Evolutionary conservation across 2,113 vertebrate genomes (phyloP).

Genomic region (Pituophis catenifer): DNA sequence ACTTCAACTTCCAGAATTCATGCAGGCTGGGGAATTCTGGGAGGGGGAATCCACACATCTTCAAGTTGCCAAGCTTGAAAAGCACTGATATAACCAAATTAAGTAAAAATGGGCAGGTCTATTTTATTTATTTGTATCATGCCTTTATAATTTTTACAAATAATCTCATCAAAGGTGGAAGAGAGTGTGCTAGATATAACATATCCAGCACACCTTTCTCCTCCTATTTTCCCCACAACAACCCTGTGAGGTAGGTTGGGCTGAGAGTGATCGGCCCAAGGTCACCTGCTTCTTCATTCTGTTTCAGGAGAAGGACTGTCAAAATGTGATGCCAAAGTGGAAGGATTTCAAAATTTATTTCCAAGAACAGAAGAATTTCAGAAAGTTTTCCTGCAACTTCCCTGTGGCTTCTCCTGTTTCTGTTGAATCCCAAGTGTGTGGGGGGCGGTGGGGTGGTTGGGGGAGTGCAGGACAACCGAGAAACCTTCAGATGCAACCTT

Average conservation of each 20-base stretch:
- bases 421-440: neutral
- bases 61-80: neutral
- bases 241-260: neutral
- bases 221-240: neutral
- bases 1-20: neutral
- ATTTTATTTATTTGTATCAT: neutral
- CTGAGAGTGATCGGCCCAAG: neutral
- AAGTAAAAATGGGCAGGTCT: neutral
- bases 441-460: no score
- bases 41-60: neutral
- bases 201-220: neutral
- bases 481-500: neutral
- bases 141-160: neutral
- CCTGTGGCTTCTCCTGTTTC: neutral
- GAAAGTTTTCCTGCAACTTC: neutral
- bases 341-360: neutral
- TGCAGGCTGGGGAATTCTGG: neutral
- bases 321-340: neutral
- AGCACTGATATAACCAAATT: neutral
- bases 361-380: neutral
- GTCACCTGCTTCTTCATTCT: neutral
- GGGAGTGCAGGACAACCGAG: no score
- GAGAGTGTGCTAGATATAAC: neutral
- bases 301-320: neutral
- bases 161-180: neutral